Percentiles rank a stretch among this genome's conserved stretches.
These are phyloP conservation scores for Spea bombifrons DNA, from an alignment of 2,113 vertebrate genomes.

Conservation along the genomic window DNA sequence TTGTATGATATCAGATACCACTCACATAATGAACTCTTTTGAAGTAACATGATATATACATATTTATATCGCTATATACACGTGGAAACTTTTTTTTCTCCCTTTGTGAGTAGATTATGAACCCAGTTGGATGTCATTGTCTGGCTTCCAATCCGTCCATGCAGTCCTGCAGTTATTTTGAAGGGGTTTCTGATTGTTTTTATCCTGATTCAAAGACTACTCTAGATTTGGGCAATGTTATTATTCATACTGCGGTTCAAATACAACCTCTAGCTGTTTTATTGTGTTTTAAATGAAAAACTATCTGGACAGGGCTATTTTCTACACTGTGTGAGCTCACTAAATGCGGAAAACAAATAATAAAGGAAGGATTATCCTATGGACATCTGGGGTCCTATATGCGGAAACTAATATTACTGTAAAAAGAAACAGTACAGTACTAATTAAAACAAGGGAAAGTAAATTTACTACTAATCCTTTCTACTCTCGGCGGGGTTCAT, in stretches of 20 bases:
- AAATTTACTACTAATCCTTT: slow-evolving; percentile 31
- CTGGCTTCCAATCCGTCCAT: slow-evolving; percentile 23
- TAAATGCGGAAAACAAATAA: slow-evolving; percentile 45
- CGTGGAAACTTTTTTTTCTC: slow-evolving; percentile 20
- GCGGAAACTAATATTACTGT: slow-evolving; percentile 39
- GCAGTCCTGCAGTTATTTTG: slow-evolving; percentile 44
- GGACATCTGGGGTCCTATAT: slow-evolving; percentile 39
- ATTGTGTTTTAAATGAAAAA: slow-evolving; percentile 49
- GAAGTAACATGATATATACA: slow-evolving; percentile 26
- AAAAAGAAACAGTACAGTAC: slow-evolving; percentile 27
- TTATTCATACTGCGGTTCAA: slow-evolving; percentile 47
- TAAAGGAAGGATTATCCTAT: slow-evolving; percentile 38
- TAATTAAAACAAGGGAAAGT: slow-evolving; percentile 41
- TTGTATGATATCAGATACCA: slow-evolving; percentile 25
- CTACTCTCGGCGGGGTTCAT: background rate
- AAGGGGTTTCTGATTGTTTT: slow-evolving; percentile 42
- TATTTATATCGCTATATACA: slow-evolving; percentile 37
- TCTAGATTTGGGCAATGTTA: slow-evolving; percentile 42
- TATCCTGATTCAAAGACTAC: slow-evolving; percentile 44
- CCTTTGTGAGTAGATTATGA: slow-evolving; percentile 45
- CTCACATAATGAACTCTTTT: slow-evolving; percentile 31
- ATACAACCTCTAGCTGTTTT: slow-evolving; percentile 48
- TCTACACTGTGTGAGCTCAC: slow-evolving; percentile 41
- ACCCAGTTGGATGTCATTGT: slow-evolving; percentile 33
- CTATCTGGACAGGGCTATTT: slow-evolving; percentile 43